Evolutionary conservation across 1,140 invertebrate species (phyloP).

Genomic region (Ceratosolen fusciceps): DNA sequence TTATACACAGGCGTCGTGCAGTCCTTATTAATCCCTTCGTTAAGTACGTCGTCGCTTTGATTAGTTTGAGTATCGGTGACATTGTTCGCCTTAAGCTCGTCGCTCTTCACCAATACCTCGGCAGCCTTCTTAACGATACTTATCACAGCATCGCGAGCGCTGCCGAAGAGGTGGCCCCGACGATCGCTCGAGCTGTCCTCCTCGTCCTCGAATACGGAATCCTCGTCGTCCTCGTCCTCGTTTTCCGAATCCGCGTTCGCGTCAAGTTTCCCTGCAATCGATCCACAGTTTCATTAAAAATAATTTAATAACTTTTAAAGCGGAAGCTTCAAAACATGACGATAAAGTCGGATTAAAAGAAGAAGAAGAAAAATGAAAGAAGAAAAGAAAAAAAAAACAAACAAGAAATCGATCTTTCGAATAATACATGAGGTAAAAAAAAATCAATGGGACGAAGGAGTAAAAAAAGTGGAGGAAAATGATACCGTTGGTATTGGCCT

Average conservation of each 20-base stretch:
- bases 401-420: too few species aligned
- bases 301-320: background rate
- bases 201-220: conserved; percentile 70
- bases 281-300: background rate
- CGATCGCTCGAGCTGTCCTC: conserved; percentile 59
- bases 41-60: conserved; percentile 51
- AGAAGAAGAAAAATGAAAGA: too few species aligned
- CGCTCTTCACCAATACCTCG: conserved; percentile 81
- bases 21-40: conserved; percentile 57
- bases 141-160: conserved; percentile 87
- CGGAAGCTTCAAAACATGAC: too few species aligned
- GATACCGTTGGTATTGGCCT: conserved; percentile 15
- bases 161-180: conserved; percentile 83
- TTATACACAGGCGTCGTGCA: conserved; percentile 79
- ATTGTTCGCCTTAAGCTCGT: conserved; percentile 71
- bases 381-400: too few species aligned
- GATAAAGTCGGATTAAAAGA: too few species aligned
- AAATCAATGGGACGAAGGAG: too few species aligned
- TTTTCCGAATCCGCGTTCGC: conserved; percentile 50
- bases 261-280: conserved; percentile 50
- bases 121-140: conserved; percentile 91
- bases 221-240: conserved; percentile 77
- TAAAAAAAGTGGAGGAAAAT: too few species aligned
- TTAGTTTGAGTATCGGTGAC: conserved; percentile 70
- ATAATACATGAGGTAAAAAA: too few species aligned